A percentile compares a stretch with the other conserved stretches of the same genome.
Conservation (phyloP, 2,797 vertebrate species). For the Pseudomugil gertrudae region DNA sequence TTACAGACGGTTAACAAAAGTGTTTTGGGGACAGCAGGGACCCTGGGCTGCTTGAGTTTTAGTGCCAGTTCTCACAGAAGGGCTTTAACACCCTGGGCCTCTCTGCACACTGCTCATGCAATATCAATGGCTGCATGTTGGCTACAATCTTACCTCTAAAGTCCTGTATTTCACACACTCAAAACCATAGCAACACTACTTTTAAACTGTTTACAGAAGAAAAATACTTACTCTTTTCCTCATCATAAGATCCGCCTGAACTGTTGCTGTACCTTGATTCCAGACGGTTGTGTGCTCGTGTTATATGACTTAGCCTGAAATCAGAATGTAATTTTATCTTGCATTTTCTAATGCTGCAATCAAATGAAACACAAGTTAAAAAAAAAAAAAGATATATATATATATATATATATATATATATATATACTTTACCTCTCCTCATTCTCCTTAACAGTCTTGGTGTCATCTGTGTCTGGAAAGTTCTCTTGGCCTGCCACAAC, state of each 20-base stretch:
- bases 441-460: slow-evolving; percentile 86
- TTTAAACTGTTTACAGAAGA: slow-evolving; percentile 11
- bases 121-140: slow-evolving; percentile 53
- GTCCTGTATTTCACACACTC: slow-evolving; percentile 32
- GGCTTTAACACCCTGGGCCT: slow-evolving; percentile 42
- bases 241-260: slow-evolving; percentile 96
- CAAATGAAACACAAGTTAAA: slow-evolving; percentile 8
- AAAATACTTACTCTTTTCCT: slow-evolving; percentile 92
- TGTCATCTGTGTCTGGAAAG: slow-evolving; percentile 89
- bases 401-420: too few species aligned
- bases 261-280: slow-evolving; percentile 98
- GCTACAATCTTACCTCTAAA: slow-evolving; percentile 37
- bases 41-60: slow-evolving; percentile 46
- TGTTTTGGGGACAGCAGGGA: slow-evolving; percentile 45
- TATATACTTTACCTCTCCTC: slow-evolving; percentile 88
- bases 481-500: slow-evolving; percentile 91
- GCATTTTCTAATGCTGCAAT: not conserved
- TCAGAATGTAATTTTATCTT: slow-evolving; percentile 18
- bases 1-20: too few species aligned
- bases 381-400: slow-evolving; percentile 3
- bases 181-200: slow-evolving; percentile 24
- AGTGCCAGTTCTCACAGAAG: slow-evolving; percentile 65
- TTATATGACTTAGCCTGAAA: slow-evolving; percentile 80
- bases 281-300: slow-evolving; percentile 91
- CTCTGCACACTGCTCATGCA: slow-evolving; percentile 56